Conservation (phyloP, 2,888 invertebrate genomes). For the Tenthredo scrophulariae region DNA sequence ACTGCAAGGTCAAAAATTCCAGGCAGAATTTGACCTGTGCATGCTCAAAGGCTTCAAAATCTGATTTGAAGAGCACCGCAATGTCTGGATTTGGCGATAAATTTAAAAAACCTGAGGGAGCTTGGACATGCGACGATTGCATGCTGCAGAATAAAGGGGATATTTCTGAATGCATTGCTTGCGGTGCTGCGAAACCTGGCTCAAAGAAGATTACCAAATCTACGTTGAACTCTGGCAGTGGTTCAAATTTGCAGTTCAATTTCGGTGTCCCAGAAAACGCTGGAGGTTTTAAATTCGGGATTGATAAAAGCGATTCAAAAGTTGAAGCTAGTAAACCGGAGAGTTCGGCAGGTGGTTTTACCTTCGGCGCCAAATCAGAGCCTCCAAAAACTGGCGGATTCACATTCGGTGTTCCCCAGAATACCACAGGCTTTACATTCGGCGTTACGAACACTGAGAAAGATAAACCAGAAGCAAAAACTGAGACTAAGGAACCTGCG, state of each 20-base stretch:
- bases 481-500: constrained; percentile 56
- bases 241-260: constrained; percentile 66
- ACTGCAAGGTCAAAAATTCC: constrained; percentile 7
- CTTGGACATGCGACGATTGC: constrained; percentile 83
- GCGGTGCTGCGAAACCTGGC: constrained; percentile 81
- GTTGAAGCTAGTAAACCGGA: constrained; percentile 57
- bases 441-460: constrained; percentile 57
- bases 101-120: constrained; percentile 76
- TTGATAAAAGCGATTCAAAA: constrained; percentile 75
- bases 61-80: neutral
- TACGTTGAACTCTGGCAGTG: constrained; percentile 32
- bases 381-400: constrained; percentile 61
- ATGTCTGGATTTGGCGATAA: constrained; percentile 70
- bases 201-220: constrained; percentile 59
- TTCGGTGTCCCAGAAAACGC: constrained; percentile 67
- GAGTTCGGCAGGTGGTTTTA: constrained; percentile 70
- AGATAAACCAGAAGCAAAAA: neutral
- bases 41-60: constrained; percentile 2
- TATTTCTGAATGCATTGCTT: constrained; percentile 79
- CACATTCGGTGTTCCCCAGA: constrained; percentile 68
- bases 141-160: constrained; percentile 80
- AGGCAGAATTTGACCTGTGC: constrained; percentile 26
- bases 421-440: constrained; percentile 61
- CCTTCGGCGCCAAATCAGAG: constrained; percentile 73
- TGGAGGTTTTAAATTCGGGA: constrained; percentile 78